A percentile compares a stretch with the other conserved stretches of the same genome.
Conservation (phyloP, 2,113 vertebrate species). For the Xenus cinereus region DNA sequence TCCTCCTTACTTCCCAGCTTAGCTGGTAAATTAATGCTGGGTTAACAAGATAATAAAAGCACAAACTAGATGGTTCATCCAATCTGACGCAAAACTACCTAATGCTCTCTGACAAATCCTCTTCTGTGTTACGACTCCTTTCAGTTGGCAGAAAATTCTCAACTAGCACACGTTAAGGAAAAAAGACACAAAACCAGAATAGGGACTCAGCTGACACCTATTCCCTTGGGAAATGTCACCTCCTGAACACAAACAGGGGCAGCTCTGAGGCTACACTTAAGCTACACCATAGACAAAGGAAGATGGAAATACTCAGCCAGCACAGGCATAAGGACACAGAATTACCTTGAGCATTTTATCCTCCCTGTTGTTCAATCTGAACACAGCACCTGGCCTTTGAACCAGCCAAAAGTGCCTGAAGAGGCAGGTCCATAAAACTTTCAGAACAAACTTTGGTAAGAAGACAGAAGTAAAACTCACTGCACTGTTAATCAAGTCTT, state of each 20-base stretch:
- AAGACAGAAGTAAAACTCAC: neutral
- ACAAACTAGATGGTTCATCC: neutral
- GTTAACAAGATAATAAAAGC: neutral
- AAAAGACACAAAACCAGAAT: neutral
- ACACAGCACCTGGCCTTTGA: neutral
- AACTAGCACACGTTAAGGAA: neutral
- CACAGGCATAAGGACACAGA: neutral
- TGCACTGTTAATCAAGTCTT: conserved; percentile 24
- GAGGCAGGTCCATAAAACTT: neutral
- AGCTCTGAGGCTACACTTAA: neutral
- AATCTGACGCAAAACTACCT: neutral
- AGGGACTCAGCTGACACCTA: neutral
- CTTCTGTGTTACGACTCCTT: neutral
- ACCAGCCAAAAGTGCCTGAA: neutral
- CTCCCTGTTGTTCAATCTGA: neutral
- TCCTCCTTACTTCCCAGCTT: neutral
- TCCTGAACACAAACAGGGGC: neutral
- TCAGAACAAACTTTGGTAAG: neutral
- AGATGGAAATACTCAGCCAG: neutral
- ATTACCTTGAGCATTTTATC: neutral
- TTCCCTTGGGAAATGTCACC: neutral
- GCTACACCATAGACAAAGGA: neutral
- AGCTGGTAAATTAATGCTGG: neutral
- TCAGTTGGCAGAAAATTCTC: neutral
- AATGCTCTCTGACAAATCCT: neutral